Evolutionary conservation across 2,888 invertebrate genomes (phyloP), one percentile per base, ranked within the genome.

Genomic region (Melanostoma mellinum): DNA sequence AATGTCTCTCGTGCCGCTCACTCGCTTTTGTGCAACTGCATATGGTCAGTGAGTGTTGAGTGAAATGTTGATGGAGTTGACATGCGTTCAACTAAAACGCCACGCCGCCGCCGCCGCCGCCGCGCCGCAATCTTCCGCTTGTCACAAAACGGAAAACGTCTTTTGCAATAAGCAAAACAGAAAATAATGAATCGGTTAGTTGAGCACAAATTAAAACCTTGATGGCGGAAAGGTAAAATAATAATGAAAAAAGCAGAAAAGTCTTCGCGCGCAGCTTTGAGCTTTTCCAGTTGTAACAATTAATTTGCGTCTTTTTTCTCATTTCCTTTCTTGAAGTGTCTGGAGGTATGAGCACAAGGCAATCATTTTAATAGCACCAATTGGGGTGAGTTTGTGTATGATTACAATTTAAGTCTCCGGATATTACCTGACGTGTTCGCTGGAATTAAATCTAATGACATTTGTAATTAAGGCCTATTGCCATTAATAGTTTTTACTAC

Each of bases 381-480:
- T 67, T 73, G 42, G 35, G 40, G 60, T 42, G 46, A 55, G 60
- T 48, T 58, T n/a, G 20, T 30, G 38, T 53, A 40, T 63, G 10
- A 46, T 36, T 42, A 65, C 46, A 61, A 76, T 67, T 68, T 63
- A 60, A 48, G 46, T 69, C 76, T 75, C 76, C 80, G 80, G 76
- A 81, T 81, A 71, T 81, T 76, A 68, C 50, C 35, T 56, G 52
- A 42, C 20, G 58, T 72, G 44, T 58, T 60, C 65, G 63, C 58
- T 80, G 75, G 46, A 65, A 75, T 48, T 67, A 53, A 53, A 38
- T 71, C 33, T 81, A 75, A 74, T 69, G 74, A 60, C 60, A 36
- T 65, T 71, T 75, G 75, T 52, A 80, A 75, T 80, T 69, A 63
- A 80, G 53, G 36, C n/a, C 38, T 33, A 53, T 69, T 63, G 61